These are phyloP conservation scores for Lordiphosa andalusiaca DNA, from an alignment of 2,888 invertebrate species.

Conservation along the genomic window DNA sequence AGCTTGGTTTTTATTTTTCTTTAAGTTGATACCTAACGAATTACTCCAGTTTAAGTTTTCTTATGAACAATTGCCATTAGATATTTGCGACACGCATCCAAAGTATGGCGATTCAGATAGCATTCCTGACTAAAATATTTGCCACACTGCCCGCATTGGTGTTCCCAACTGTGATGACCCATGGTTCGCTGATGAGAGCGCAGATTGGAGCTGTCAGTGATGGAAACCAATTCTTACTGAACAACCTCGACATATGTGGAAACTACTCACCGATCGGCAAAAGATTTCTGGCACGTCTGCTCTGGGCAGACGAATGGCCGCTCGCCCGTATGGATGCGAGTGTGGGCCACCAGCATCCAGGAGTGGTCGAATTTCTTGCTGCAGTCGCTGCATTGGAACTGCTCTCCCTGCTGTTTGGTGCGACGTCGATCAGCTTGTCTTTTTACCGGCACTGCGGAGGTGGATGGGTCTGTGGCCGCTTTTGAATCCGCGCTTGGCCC, in stretches of 20 bases:
- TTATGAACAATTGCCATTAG: conserved; percentile 28
- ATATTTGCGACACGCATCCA: conserved; percentile 85
- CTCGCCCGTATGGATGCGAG: conserved; percentile 86
- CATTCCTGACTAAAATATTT: conserved; percentile 86
- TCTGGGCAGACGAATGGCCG: conserved; percentile 85
- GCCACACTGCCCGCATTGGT: conserved; percentile 84
- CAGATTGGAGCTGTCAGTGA: conserved; percentile 83
- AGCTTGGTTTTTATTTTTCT: no score
- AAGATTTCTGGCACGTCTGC: conserved; percentile 83
- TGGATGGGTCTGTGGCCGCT: no score
- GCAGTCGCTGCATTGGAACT: conserved; percentile 79
- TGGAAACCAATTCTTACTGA: neutral
- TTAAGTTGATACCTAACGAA: no score
- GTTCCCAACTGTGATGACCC: conserved; percentile 86
- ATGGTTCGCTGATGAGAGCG: conserved; percentile 87
- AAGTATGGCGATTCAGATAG: conserved; percentile 84
- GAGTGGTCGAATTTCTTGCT: conserved; percentile 86
- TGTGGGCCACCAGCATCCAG: conserved; percentile 86
- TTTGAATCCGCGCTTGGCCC: neutral
- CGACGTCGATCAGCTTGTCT: conserved; percentile 33
- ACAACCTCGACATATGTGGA: neutral
- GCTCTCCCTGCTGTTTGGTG: conserved; percentile 42
- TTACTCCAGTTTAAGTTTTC: neutral
- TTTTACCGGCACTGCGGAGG: neutral
- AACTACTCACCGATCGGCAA: conserved; percentile 81